phyloP scores from a whole-genome alignment of 2,888 invertebrate genomes.

The Cremastinae sp. region DNA sequence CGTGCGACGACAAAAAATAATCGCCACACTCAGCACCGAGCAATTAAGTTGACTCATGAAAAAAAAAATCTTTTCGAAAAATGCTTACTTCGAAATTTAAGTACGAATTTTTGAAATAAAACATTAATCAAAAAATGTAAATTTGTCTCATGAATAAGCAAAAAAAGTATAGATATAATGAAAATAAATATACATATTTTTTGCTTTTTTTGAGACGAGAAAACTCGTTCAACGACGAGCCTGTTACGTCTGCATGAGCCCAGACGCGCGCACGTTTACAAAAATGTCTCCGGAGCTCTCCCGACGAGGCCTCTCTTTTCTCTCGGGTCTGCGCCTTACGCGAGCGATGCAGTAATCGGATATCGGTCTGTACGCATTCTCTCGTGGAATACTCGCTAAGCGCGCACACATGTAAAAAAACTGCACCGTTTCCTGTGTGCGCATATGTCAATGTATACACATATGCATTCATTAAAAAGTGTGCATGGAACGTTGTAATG shows the following conservation, averaged over 20 bases:
- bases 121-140: no score
- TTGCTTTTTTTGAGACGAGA: neutral
- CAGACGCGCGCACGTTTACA: neutral
- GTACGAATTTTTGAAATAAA: no score
- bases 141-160: no score
- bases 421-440: constrained; percentile 56
- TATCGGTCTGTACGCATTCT: constrained; percentile 56
- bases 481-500: constrained; percentile 28
- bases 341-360: constrained; percentile 74
- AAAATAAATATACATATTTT: constrained; percentile 7
- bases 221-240: no score
- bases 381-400: constrained; percentile 54
- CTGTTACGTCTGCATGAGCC: neutral
- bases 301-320: constrained; percentile 34
- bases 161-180: neutral
- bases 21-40: neutral
- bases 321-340: constrained; percentile 48
- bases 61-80: neutral
- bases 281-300: neutral
- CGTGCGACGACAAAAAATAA: constrained; percentile 37
- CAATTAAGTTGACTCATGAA: neutral
- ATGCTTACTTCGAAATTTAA: no score
- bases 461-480: constrained; percentile 18
- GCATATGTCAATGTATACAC: neutral
- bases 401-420: constrained; percentile 37